Evolutionary conservation across 2,888 invertebrate genomes (phyloP).

Genomic region (Parelbella ahira): DNA sequence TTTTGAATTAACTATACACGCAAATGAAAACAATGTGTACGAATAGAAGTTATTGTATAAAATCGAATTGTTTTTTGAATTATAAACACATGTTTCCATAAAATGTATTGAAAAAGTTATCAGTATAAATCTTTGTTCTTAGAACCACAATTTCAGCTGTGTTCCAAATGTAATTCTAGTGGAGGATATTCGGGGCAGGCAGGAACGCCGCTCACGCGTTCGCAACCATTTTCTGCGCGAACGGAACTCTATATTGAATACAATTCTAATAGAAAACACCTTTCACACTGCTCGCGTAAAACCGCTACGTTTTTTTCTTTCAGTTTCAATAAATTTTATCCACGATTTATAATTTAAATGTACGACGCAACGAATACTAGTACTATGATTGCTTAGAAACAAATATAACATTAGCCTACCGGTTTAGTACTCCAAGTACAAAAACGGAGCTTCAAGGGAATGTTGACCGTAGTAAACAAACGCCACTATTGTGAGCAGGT

Average conservation of each 20-base stretch:
- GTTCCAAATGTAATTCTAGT: slow-evolving; percentile 28
- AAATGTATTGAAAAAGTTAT: no score
- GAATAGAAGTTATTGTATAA: no score
- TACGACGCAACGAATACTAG: no score
- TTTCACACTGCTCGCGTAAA: slow-evolving; percentile 35
- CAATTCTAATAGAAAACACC: slow-evolving; percentile 56
- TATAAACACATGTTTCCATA: no score
- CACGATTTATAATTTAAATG: neutral
- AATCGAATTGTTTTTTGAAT: no score
- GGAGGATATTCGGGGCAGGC: slow-evolving; percentile 26
- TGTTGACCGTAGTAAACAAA: no score
- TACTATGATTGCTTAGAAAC: no score
- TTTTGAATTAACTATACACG: no score
- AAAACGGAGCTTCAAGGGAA: no score
- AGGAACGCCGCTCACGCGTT: slow-evolving; percentile 48
- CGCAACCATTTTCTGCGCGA: slow-evolving; percentile 68
- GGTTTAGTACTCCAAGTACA: no score
- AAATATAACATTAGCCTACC: no score
- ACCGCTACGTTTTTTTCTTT: slow-evolving; percentile 17
- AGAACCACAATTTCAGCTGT: slow-evolving; percentile 10
- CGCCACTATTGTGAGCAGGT: slow-evolving; percentile 44
- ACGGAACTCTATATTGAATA: slow-evolving; percentile 65
- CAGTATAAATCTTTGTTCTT: slow-evolving; percentile 19
- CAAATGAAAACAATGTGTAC: no score
- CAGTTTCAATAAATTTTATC: neutral